phyloP scores from a whole-genome alignment of 2,888 invertebrate genomes.

The Nomada flava region DNA sequence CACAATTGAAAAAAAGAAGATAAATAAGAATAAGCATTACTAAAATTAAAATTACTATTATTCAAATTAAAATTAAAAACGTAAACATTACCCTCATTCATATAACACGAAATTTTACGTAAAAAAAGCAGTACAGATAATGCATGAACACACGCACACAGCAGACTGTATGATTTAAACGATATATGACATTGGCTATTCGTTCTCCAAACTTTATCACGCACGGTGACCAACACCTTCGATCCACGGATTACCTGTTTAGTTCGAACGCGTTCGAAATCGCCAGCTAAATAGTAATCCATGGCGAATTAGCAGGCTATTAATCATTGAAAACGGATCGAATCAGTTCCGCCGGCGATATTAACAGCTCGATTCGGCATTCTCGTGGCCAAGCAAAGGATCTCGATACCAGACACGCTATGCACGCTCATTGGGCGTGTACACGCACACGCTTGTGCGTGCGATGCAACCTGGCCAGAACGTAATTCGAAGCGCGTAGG shows the following conservation, averaged over 20 bases:
- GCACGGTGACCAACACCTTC: background rate
- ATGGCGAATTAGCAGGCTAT: slow-evolving; percentile 35
- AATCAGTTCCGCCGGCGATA: slow-evolving; percentile 18
- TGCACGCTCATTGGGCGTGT: slow-evolving; percentile 20
- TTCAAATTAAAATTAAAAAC: too few species aligned
- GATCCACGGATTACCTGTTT: background rate
- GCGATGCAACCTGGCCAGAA: slow-evolving; percentile 12
- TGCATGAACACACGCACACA: too few species aligned
- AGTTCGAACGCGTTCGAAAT: background rate
- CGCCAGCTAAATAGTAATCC: slow-evolving; percentile 26
- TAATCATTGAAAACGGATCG: slow-evolving; percentile 57
- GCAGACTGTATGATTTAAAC: background rate
- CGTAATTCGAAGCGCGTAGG: slow-evolving; percentile 41
- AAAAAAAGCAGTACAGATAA: too few species aligned
- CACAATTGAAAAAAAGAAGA: too few species aligned
- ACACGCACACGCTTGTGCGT: slow-evolving; percentile 15
- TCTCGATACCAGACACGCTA: slow-evolving; percentile 31
- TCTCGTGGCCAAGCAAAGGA: slow-evolving; percentile 54
- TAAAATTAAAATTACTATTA: too few species aligned
- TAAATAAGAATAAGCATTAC: too few species aligned
- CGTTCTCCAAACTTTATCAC: background rate
- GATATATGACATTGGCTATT: background rate
- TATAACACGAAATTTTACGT: too few species aligned
- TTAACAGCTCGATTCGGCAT: slow-evolving; percentile 52
- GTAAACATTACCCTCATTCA: too few species aligned